Conservation (phyloP, 1,140 invertebrate species). For the Cepaea nemoralis region DNA sequence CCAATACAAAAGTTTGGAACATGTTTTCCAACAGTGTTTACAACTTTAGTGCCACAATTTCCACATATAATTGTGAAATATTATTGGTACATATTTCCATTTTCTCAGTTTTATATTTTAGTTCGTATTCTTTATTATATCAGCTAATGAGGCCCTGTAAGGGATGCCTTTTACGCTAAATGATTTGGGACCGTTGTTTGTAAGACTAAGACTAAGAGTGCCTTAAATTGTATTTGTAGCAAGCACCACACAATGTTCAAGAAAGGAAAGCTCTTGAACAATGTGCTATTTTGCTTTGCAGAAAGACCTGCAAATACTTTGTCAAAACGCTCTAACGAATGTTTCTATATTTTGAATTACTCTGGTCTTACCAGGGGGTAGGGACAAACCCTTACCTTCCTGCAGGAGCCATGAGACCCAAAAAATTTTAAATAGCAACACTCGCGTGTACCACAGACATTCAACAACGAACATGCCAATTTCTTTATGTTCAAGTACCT, state of each 20-base stretch:
- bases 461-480: conserved; percentile 5
- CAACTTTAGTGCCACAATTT: too few relatives aligned
- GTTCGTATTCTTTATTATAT: too few relatives aligned
- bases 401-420: neutral
- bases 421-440: neutral
- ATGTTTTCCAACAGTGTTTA: too few relatives aligned
- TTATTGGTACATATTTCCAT: too few relatives aligned
- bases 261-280: neutral
- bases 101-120: too few relatives aligned
- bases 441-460: neutral
- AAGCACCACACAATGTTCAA: neutral
- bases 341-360: neutral
- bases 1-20: too few relatives aligned
- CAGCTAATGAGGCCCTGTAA: too few relatives aligned
- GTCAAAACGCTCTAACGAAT: neutral
- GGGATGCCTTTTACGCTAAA: too few relatives aligned
- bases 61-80: too few relatives aligned
- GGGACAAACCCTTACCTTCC: conserved; percentile 5
- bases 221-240: neutral
- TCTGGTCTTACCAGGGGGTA: neutral
- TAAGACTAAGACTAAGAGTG: too few relatives aligned
- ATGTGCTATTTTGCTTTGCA: neutral
- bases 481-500: conserved; percentile 25
- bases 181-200: too few relatives aligned
- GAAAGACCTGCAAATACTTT: neutral